phyloP scores from a whole-genome alignment of 2,797 vertebrate species.

The Paramormyrops hopkinsi region DNA sequence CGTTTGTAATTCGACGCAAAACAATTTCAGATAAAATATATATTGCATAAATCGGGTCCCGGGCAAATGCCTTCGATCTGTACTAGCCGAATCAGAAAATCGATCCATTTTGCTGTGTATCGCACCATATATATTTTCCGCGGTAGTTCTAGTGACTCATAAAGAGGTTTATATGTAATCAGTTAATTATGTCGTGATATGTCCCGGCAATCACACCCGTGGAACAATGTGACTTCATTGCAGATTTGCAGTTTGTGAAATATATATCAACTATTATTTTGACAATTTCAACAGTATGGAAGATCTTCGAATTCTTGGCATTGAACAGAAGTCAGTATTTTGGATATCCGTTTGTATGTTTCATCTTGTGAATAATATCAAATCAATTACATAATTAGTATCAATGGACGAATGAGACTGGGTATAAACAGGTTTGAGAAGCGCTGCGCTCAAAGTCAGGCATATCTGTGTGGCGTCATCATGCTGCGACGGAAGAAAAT shows the following conservation, averaged over 20 bases:
- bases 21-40: neutral
- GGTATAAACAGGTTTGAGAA: neutral
- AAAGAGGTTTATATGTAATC: neutral
- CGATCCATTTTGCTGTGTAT: neutral
- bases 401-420: neutral
- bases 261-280: neutral
- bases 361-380: neutral
- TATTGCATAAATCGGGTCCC: neutral
- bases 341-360: neutral
- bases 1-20: neutral
- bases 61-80: neutral
- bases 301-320: neutral
- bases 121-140: neutral
- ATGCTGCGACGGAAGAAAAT: slow-evolving; percentile 47
- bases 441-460: neutral
- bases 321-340: neutral
- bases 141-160: neutral
- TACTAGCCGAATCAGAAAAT: neutral
- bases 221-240: neutral
- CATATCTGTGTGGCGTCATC: slow-evolving; percentile 46
- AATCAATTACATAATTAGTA: neutral
- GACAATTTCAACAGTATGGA: neutral
- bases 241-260: neutral
- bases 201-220: neutral
- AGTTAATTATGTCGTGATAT: neutral